Conservation (phyloP, 2,888 invertebrate genomes). For the Mellilla xanthometata region DNA sequence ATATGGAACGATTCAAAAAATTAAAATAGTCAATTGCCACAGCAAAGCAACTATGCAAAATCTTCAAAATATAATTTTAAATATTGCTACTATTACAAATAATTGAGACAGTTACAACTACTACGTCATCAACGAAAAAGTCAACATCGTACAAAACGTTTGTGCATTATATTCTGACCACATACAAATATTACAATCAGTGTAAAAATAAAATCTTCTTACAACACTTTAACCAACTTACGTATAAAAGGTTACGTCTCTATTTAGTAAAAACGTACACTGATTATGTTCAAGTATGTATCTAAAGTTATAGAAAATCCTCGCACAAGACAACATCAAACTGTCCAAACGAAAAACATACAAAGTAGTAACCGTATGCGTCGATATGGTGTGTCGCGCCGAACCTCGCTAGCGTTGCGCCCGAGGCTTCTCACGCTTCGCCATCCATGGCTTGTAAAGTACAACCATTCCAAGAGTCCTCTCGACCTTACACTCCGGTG, state of each 20-base stretch:
- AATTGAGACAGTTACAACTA: conserved; percentile 4
- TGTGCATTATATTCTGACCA: conserved; percentile 57
- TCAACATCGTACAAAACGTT: conserved; percentile 25
- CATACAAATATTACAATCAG: conserved; percentile 55
- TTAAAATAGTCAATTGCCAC: conserved; percentile 12
- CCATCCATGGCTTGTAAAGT: conserved; percentile 43
- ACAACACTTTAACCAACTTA: conserved; percentile 60
- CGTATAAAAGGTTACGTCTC: conserved; percentile 63
- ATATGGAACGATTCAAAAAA: conserved; percentile 37
- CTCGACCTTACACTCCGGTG: conserved; percentile 84
- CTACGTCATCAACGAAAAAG: conserved; percentile 3
- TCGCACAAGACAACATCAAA: conserved; percentile 70
- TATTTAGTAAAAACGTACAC: conserved; percentile 40
- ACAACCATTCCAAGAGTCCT: conserved; percentile 40
- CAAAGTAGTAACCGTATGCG: conserved; percentile 54
- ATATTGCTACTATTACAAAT: conserved; percentile 18
- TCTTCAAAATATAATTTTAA: conserved; percentile 7
- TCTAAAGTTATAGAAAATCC: conserved; percentile 32
- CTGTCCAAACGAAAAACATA: conserved; percentile 57
- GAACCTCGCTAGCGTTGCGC: conserved; percentile 26
- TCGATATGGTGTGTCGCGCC: conserved; percentile 64
- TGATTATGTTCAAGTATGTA: conserved; percentile 40
- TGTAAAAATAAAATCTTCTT: conserved; percentile 69
- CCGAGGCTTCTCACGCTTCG: conserved; percentile 36
- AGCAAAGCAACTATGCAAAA: conserved; percentile 11